Percentiles rank a stretch among this genome's conserved stretches.
Conservation (phyloP, 1,140 invertebrate species). For the Nautilus pompilius region DNA sequence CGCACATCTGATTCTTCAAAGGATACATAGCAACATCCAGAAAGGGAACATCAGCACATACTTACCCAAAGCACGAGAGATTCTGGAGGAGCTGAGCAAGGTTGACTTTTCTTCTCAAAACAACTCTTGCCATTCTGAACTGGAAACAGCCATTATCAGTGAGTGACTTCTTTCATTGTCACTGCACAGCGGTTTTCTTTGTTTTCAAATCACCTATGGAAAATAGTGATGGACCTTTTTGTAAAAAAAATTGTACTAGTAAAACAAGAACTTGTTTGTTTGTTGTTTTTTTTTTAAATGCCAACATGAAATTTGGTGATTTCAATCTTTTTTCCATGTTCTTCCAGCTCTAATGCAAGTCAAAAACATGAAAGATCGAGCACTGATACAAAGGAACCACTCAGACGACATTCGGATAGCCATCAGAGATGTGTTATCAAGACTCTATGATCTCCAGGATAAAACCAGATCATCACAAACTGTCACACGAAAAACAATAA, state of each 20-base stretch:
- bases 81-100: conserved; percentile 66
- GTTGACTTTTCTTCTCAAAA: conserved; percentile 59
- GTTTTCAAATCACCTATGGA: no score
- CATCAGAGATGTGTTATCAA: conserved; percentile 10
- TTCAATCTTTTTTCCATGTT: no score
- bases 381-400: conserved; percentile 9
- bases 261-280: no score
- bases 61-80: conserved; percentile 68
- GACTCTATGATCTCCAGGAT: conserved; percentile 28
- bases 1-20: conserved; percentile 28
- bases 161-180: conserved; percentile 27
- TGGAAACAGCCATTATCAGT: conserved; percentile 33
- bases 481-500: conserved; percentile 17
- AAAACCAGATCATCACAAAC: conserved; percentile 14
- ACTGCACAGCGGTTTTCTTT: no score
- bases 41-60: conserved; percentile 73
- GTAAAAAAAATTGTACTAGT: no score
- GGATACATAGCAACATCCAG: conserved; percentile 38
- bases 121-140: conserved; percentile 22
- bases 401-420: neutral
- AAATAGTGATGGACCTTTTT: no score
- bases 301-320: no score
- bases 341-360: conserved; percentile 16
- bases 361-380: conserved; percentile 5
- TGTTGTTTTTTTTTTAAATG: no score